phyloP scores from a whole-genome alignment of 92 coral and sea anemone species.

The Porites lobata region DNA sequence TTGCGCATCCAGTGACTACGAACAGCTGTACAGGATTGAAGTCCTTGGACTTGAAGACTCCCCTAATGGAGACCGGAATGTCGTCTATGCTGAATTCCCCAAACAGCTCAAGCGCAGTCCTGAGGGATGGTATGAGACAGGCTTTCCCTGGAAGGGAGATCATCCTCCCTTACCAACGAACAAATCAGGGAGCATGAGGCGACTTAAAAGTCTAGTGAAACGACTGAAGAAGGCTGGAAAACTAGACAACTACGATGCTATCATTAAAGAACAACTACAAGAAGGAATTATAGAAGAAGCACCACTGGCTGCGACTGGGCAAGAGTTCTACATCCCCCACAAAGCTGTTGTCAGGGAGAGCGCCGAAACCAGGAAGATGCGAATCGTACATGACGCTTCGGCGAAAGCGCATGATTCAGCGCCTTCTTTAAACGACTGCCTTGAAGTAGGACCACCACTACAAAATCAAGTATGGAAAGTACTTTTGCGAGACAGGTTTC shows the following conservation, averaged over 20 bases:
- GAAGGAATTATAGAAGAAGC: constrained; percentile 69
- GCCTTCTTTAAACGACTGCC: constrained; percentile 67
- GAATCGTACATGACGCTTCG: constrained; percentile 67
- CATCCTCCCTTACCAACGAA: constrained; percentile 65
- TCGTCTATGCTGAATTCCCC: constrained; percentile 66
- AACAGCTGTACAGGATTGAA: constrained; percentile 70
- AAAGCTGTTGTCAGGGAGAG: constrained; percentile 72
- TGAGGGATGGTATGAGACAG: constrained; percentile 74
- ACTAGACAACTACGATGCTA: constrained; percentile 56
- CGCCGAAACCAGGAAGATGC: constrained; percentile 70
- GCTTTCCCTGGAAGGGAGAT: constrained; percentile 73
- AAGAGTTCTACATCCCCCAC: constrained; percentile 75
- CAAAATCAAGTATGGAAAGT: constrained; percentile 75
- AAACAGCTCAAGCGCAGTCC: constrained; percentile 69
- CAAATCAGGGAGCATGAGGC: constrained; percentile 57
- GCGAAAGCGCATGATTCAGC: constrained; percentile 61
- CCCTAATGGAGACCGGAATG: constrained; percentile 64
- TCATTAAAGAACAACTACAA: constrained; percentile 56
- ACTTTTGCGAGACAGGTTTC: constrained; percentile 65
- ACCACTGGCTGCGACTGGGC: constrained; percentile 66
- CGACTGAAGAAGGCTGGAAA: constrained; percentile 60
- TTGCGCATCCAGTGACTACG: constrained; percentile 63
- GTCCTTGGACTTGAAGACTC: constrained; percentile 68
- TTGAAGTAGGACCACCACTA: constrained; percentile 71
- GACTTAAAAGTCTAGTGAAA: constrained; percentile 51